Evolutionary conservation across 2,113 vertebrate genomes (phyloP).

Genomic region (Eonycteris spelaea): DNA sequence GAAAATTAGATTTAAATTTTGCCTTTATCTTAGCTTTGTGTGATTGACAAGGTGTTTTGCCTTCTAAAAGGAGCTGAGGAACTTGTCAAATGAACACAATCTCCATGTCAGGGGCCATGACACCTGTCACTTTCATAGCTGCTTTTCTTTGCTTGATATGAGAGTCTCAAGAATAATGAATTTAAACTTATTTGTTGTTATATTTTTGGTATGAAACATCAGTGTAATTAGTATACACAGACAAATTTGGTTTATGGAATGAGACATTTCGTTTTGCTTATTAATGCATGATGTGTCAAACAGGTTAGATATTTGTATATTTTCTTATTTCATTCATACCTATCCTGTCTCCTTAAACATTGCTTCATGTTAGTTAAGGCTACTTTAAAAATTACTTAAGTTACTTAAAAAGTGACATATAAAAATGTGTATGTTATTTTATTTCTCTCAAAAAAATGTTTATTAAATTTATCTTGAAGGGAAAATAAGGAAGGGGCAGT

Average conservation of each 20-base stretch:
- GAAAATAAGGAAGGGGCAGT: not conserved
- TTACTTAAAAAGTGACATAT: not conserved
- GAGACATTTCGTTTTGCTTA: slow-evolving; percentile 9
- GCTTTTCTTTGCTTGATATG: not conserved
- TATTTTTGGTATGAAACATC: not conserved
- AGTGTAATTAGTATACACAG: not conserved
- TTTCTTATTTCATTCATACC: not conserved
- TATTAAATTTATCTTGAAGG: not conserved
- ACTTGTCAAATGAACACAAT: slow-evolving; percentile 39
- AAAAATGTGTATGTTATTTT: not conserved
- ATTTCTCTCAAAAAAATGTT: not conserved
- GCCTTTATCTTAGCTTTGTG: not conserved
- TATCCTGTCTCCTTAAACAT: not conserved
- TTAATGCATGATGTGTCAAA: not conserved
- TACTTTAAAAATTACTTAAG: not conserved
- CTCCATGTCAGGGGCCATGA: not conserved
- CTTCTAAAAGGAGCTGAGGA: not conserved
- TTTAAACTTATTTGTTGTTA: not conserved
- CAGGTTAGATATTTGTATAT: not conserved
- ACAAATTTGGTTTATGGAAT: not conserved
- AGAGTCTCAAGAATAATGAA: slow-evolving; percentile 12
- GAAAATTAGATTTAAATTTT: slow-evolving; percentile 13
- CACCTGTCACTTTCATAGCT: slow-evolving; percentile 8
- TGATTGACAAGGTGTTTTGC: not conserved
- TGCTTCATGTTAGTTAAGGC: not conserved